Percentiles rank a stretch among this genome's conserved stretches.
Conservation (phyloP, 2,888 invertebrate species). For the Drosophila vallismaia region DNA sequence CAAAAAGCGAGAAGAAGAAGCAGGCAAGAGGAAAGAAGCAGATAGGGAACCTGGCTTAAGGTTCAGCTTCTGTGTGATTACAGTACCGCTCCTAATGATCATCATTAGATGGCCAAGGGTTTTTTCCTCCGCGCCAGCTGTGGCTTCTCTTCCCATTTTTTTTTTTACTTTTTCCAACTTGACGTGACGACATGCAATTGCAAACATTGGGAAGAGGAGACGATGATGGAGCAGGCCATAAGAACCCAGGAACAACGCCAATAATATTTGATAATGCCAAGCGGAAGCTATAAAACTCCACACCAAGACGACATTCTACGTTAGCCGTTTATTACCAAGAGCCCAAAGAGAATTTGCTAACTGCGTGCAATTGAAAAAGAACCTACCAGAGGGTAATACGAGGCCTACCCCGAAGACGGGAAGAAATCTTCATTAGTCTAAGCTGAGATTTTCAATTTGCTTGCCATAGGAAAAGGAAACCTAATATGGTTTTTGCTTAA, state of each 20-base stretch:
- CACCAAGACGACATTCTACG: slow-evolving; percentile 55
- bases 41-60: slow-evolving; percentile 23
- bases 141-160: slow-evolving; percentile 16
- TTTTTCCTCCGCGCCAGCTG: slow-evolving; percentile 40
- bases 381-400: slow-evolving; percentile 14
- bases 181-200: slow-evolving; percentile 76
- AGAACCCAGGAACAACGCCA: slow-evolving; percentile 37
- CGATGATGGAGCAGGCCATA: slow-evolving; percentile 9
- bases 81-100: slow-evolving; percentile 70
- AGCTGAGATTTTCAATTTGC: not conserved
- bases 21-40: not conserved
- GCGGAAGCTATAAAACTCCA: slow-evolving; percentile 71
- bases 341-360: slow-evolving; percentile 46
- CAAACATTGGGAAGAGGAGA: slow-evolving; percentile 13
- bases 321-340: slow-evolving; percentile 32
- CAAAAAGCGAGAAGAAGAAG: slow-evolving; percentile 61
- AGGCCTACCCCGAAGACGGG: not conserved
- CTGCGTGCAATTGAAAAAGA: slow-evolving; percentile 50
- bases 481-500: not conserved
- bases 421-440: slow-evolving; percentile 2
- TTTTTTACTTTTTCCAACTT: slow-evolving; percentile 25
- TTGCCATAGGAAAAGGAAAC: not conserved
- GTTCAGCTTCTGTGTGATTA: slow-evolving; percentile 56
- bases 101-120: slow-evolving; percentile 77
- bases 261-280: slow-evolving; percentile 79